Base-by-base conservation (phyloP, 2,888 invertebrate genomes). In the Coleophora deauratella region DNA sequence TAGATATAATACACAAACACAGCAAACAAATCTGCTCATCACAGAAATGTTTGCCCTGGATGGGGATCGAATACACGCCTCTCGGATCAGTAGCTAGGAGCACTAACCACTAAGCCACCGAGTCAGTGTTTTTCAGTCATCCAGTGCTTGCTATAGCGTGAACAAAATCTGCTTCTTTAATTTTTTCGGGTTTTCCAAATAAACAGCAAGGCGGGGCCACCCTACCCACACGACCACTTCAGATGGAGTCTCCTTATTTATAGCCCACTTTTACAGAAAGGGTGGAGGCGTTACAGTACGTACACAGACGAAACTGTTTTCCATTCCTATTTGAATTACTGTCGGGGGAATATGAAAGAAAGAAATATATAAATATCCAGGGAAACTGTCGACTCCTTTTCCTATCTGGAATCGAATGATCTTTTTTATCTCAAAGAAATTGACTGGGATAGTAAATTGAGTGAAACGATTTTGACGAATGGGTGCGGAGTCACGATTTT, bases 201-300 rank as follows among this genome's bases (percentile, higher is more conserved):
- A 47, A 49, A 47, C 35, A 43, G 6, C 32, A 12, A 40, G 11
- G 38, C 42, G 33, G 27, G 40, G 42, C 9, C 42, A 38, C 41
- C 45, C 43, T 39, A 47, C 46, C 28, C 42, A 28, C 34, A 42
- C 44, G 45, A 43, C 45, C 45, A 45, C 40, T 47, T 40, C 41
- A 48, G 46, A 46, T 42, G 38, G 43, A 47, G 46, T 41, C 43
- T 28, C 45, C 35, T 50, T 53, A 53, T 53, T 53, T 53, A 53
- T 52, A 51, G 35, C 48, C 50, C 43, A 51, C 53, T 51, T 40
- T 46, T 41, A 48, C 38, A 50, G 39, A 49, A 48, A 49, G 46
- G 43, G 43, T 41, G 37, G 40, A 36, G 27, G 28, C 27, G 27
- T 34, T 40, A 45, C 33, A 31, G 15, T 34, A 36, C 32, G 34